phyloP scores from a whole-genome alignment of 2,797 vertebrate species.

The Antrozous pallidus region DNA sequence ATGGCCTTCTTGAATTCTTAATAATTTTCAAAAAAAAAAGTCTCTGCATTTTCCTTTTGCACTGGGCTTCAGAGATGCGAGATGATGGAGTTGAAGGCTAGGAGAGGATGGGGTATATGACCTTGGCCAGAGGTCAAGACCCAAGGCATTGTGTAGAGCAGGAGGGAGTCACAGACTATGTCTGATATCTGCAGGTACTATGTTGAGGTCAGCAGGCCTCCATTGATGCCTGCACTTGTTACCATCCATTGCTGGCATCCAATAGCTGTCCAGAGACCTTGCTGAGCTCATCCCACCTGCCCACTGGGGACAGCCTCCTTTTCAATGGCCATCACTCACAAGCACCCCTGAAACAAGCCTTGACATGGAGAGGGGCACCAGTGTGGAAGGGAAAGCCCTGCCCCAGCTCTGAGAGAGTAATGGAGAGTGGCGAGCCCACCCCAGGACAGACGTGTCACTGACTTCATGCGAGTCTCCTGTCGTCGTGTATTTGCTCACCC shows the following conservation, averaged over 20 bases:
- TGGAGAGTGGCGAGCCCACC: background rate
- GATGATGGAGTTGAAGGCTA: background rate
- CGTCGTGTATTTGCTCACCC: background rate
- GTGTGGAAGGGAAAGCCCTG: background rate
- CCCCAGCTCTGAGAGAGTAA: background rate
- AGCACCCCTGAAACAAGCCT: background rate
- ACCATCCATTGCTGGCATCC: background rate
- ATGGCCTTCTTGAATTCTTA: background rate
- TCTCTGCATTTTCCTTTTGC: constrained; percentile 8
- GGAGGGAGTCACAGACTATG: background rate
- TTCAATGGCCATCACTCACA: background rate
- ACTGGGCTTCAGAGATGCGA: background rate
- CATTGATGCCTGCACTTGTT: background rate
- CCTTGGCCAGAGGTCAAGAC: background rate
- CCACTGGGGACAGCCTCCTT: background rate
- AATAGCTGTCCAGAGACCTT: background rate
- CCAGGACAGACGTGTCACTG: background rate
- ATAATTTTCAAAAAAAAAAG: background rate
- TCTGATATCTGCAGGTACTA: background rate
- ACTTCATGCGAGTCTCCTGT: background rate
- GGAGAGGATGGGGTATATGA: background rate
- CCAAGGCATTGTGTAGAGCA: background rate
- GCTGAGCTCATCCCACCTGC: background rate
- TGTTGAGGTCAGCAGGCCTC: background rate
- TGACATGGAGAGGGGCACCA: background rate